Base-by-base conservation (phyloP, 2,888 invertebrate genomes). In the Reticulitermes lucifugus region DNA sequence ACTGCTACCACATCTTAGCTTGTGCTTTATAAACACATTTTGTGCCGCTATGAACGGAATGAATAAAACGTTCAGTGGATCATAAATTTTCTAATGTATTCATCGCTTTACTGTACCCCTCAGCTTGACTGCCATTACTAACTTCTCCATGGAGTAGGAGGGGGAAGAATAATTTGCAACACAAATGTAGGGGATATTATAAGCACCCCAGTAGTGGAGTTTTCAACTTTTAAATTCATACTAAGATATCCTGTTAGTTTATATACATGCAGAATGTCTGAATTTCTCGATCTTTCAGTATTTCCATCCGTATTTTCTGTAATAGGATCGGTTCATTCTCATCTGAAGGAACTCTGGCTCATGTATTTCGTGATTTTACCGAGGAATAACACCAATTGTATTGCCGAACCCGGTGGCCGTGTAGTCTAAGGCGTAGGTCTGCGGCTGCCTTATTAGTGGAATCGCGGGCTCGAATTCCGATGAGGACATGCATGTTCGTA, bases 21-120 rank as follows among this genome's bases (percentile, higher is more conserved):
- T 60, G 60, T 70, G 84, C 84, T 84, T 84, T 84, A 79, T 84
- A 84, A 84, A 84, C 84, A 84, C 84, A 84, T 84, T 84, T 84
- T 25, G 83, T 75, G 83, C 35, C 22, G 75, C 83, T 83, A 25
- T 70, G 84, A 77, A 60, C 70, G 84, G 79, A 60, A 84, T 84
- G 84, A 84, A 84, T 84, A 70, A 84, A 84, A 77, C 79, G 83
- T 83, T 73, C 83, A 83, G 59, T 77, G 83, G 77, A 83, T 83
- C 83, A 83, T 83, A 77, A 83, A 83, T 83, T 83, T 83, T 77
- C 43, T 79, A 84, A 84, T 84, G 84, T 84, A 84, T 84, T 84
- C 84, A 84, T 79, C 65, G 25, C 65, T 5, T 65, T 25, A 2
- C 7, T 65, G 65, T 14, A 65, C 25, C 65, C 65, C 65, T 65